Evolutionary conservation across 1,140 invertebrate species (phyloP), one percentile per base, ranked within the genome.

Genomic region (Bombus ignitus): DNA sequence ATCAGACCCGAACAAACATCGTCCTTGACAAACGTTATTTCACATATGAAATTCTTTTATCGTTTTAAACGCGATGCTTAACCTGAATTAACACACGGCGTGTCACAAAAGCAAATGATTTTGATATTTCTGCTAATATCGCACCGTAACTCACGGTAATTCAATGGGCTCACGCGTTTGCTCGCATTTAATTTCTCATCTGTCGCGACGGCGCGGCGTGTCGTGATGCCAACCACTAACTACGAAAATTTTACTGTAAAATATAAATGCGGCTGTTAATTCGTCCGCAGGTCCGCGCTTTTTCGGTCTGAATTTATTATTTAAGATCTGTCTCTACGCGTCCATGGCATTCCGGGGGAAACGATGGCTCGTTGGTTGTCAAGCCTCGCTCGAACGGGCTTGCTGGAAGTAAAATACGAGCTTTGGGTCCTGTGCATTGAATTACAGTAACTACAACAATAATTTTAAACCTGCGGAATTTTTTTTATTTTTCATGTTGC

Each of bases 211-310:
- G n/a, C 22, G n/a, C 9, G n/a, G 59, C 28, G 28, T 44, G 62
- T 25, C 53, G 59, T 37, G 59, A 42, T n/a, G 75, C 57, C 74
- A 37, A 47, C 13, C 18, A 80, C 79, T 59, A 84, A 39, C 13
- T 22, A 80, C 79, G 47, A 84, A 80, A 87, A 81, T 88, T 57
- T 68, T 35, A 35, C 44, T 22, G 66, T 62, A 66, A 81, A 85
- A 83, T 59, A 70, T 59, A 86, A 82, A 82, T 47, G 79, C 87
- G 42, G 35, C 35, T 57, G 87, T 78, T 88, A 89, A 86, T 62
- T 79, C 68, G 83, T 6, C 8, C n/a, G 37, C 28, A n/a, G 15
- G 28, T 25, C 22, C 39, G 35, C 25, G n/a, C n/a, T 42, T 74
- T 86, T 79, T 78, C 37, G 15, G 39, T 5, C 44, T 35, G n/a